These are phyloP conservation scores for Trichomalopsis sarcophagae DNA, from an alignment of 1,140 invertebrate genomes.

Conservation along the genomic window DNA sequence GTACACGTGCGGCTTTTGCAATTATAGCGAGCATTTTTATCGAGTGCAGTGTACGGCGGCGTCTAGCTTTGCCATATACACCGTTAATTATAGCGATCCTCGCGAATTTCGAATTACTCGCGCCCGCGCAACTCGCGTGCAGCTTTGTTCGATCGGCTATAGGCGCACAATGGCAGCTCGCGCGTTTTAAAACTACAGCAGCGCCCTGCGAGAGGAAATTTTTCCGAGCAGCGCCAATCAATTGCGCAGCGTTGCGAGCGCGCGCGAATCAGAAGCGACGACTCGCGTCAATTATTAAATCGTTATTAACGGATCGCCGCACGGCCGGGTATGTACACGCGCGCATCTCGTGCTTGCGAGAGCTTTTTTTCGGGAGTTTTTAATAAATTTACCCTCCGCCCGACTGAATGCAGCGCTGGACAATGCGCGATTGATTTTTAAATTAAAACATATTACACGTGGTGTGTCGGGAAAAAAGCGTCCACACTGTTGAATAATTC, in stretches of 20 bases:
- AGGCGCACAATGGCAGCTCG: background rate
- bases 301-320: constrained; percentile 9
- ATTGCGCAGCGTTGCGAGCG: background rate
- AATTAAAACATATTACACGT: background rate
- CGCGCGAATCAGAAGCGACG: constrained; percentile 9
- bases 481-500: background rate
- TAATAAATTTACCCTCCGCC: background rate
- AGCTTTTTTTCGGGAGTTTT: background rate
- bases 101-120: constrained; percentile 20
- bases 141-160: constrained; percentile 5
- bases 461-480: too few relatives aligned
- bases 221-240: background rate
- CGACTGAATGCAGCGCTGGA: background rate
- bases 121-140: background rate
- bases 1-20: background rate
- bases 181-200: constrained; percentile 7
- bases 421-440: background rate
- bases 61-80: background rate
- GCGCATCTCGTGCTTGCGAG: background rate
- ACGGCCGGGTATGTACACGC: background rate
- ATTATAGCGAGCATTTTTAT: constrained; percentile 13
- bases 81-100: constrained; percentile 30
- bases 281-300: constrained; percentile 28
- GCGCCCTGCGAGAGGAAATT: background rate
- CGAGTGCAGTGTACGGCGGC: background rate